A percentile compares a stretch with the other conserved stretches of the same genome.
Conservation (phyloP, 1,140 invertebrate genomes). For the Solenopsis fugax region DNA sequence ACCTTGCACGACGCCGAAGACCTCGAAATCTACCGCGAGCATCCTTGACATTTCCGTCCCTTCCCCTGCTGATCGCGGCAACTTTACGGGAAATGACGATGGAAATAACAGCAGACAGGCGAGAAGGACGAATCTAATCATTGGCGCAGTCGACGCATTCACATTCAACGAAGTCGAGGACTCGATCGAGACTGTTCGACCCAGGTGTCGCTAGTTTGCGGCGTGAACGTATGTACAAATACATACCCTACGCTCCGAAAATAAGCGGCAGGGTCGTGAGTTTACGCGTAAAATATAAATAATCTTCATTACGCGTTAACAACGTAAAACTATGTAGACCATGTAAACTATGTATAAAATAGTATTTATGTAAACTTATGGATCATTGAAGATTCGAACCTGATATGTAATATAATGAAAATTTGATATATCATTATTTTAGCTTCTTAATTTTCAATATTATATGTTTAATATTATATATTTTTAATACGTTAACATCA, state of each 20-base stretch:
- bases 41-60: slow-evolving; percentile 77
- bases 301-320: too few relatives aligned
- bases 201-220: slow-evolving; percentile 64
- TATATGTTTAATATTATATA: too few relatives aligned
- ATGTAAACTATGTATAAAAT: too few relatives aligned
- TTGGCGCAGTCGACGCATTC: not conserved
- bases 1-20: slow-evolving; percentile 89
- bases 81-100: not conserved
- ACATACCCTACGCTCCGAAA: slow-evolving; percentile 45
- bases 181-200: slow-evolving; percentile 16
- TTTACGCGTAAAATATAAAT: too few relatives aligned
- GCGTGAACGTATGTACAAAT: not conserved
- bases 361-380: too few relatives aligned
- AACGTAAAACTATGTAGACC: too few relatives aligned
- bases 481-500: too few relatives aligned
- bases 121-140: slow-evolving; percentile 34
- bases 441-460: too few relatives aligned
- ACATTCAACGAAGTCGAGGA: not conserved
- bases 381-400: too few relatives aligned
- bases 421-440: too few relatives aligned
- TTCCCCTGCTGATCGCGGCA: not conserved
- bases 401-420: too few relatives aligned
- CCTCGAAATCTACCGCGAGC: slow-evolving; percentile 88
- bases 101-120: not conserved
- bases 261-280: slow-evolving; percentile 1